Evolutionary conservation across 1,140 invertebrate genomes (phyloP).

Genomic region (Drosophila hydei): DNA sequence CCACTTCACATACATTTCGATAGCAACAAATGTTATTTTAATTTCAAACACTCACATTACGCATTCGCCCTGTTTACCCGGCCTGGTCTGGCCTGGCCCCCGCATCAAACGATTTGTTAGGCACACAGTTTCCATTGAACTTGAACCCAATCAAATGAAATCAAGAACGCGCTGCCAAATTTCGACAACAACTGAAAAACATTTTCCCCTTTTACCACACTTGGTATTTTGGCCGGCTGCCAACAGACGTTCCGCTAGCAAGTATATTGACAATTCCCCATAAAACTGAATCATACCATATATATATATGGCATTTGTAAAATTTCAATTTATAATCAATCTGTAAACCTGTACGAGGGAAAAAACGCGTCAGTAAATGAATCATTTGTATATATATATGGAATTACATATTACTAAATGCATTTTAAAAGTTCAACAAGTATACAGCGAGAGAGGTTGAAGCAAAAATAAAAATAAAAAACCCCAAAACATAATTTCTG

Average conservation of each 20-base stretch:
- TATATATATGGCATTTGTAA: conserved; percentile 2
- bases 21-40: no score
- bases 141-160: conserved; percentile 32
- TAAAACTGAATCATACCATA: conserved; percentile 28
- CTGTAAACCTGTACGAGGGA: not conserved
- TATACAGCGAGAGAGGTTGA: not conserved
- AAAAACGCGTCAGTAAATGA: not conserved
- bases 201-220: not conserved
- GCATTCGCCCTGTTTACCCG: no score
- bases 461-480: conserved; percentile 12
- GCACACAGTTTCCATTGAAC: conserved; percentile 36
- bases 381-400: not conserved
- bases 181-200: not conserved
- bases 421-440: conserved; percentile 3
- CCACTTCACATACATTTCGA: no score
- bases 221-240: conserved; percentile 26
- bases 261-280: conserved; percentile 31
- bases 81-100: no score
- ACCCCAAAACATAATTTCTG: conserved; percentile 22
- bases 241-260: conserved; percentile 14
- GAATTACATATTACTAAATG: not conserved
- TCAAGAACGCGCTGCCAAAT: conserved; percentile 24
- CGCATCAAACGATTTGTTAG: no score
- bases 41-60: no score
- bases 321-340: not conserved